Conservation (phyloP, 2,797 vertebrate species). For the Microctenopoma steveboyesi region DNA sequence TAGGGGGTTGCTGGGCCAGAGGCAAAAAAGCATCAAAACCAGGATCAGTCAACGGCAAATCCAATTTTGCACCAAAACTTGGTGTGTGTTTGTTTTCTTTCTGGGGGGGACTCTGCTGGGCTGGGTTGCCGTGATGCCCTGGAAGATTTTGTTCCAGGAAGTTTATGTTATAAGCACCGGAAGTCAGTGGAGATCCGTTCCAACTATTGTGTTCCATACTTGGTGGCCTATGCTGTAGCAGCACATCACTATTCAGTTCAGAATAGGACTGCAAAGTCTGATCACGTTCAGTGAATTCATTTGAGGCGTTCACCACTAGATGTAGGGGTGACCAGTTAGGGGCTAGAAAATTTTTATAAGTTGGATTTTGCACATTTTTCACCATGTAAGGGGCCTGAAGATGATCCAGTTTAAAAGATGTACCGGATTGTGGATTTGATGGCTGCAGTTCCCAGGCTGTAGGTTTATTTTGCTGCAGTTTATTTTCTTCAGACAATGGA, state of each 20-base stretch:
- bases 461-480: background rate
- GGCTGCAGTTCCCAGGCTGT: background rate
- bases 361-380: constrained; percentile 35
- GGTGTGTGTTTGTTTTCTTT: background rate
- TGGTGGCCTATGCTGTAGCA: constrained; percentile 63
- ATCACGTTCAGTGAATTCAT: constrained; percentile 16
- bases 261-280: background rate
- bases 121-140: background rate
- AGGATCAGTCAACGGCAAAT: background rate
- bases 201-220: constrained; percentile 13
- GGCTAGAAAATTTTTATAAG: background rate
- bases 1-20: background rate
- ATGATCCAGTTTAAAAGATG: background rate
- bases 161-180: constrained; percentile 1
- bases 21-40: background rate
- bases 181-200: background rate
- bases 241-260: constrained; percentile 34
- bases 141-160: background rate
- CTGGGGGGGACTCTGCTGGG: background rate
- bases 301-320: background rate
- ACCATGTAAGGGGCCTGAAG: constrained; percentile 32
- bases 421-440: background rate
- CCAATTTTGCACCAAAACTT: background rate
- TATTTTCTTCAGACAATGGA: background rate
- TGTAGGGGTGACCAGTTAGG: background rate